Base-by-base conservation (phyloP, 2,113 vertebrate species). In the Leptocoma aspasia region DNA sequence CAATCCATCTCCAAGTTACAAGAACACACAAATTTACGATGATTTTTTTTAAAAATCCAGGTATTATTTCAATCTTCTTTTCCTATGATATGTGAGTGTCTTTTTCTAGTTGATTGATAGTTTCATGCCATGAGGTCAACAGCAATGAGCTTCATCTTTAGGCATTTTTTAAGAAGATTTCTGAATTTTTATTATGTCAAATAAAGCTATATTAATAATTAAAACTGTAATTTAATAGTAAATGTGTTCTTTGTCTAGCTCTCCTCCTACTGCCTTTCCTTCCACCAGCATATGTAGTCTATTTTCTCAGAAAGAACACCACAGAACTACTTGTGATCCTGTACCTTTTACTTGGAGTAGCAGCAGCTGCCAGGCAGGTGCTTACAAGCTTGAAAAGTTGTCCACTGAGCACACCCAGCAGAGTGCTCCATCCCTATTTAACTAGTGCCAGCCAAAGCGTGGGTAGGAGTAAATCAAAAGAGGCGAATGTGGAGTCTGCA, bases 41-140 rank as follows among this genome's bases (percentile, higher is more conserved):
- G 81, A 94, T 86, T 95, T 54, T 24, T 87, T 95, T 92, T 90
- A 15, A 93, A 94, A 97, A 95, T 97, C 45, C 28, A 73, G 82
- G 59, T 93, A 82, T 90, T 90, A 65, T 92, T 94, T 97, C 81
- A 70, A 69, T 92, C 94, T 82, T 70, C 23, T 44, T 71, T 86
- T 61, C 82, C 84, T 65, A 21, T 89, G 57, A 75, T 78, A 66
- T 42, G 35, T 93, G 63, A 90, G 39, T 92, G 56, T 89, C 65
- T 91, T 97, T 92, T 95, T 66, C 60, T 90, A 75, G 82, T 94
- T 97, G 97, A 97, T 93, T 97, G 89, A 96, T 80, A 94, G 78
- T 72, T 92, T 82, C 94, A 44, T 96, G 33, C 92, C 83, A 85
- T 87, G 94, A 96, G 66, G 39, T 61, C 95, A 96, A 92, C 23